Evolutionary conservation across 2,113 vertebrate genomes (phyloP).

Genomic region (Sebastes schlegelii): DNA sequence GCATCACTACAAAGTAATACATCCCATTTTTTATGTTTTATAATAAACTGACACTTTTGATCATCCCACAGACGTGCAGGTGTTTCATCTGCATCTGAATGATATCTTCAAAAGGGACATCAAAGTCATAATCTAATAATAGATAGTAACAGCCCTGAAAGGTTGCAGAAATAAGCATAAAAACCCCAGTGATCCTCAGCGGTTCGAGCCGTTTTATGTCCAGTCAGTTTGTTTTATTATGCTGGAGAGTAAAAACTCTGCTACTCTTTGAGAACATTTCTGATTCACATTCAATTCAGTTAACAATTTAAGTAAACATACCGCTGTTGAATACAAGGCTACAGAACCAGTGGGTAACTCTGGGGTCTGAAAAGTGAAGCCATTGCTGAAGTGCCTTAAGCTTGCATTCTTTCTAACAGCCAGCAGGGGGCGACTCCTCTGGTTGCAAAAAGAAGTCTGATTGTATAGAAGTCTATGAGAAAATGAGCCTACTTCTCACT

Average conservation of each 20-base stretch:
- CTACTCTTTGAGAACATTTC: neutral
- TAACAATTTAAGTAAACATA: neutral
- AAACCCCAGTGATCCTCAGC: conserved; percentile 14
- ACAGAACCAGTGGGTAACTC: neutral
- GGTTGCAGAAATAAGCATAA: conserved; percentile 33
- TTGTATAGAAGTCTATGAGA: no score
- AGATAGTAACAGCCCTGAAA: conserved; percentile 29
- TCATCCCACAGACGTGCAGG: conserved; percentile 48
- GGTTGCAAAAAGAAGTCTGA: no score
- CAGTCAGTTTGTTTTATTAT: conserved; percentile 11
- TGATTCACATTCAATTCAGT: neutral
- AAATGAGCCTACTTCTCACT: no score
- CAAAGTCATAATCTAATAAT: conserved; percentile 50
- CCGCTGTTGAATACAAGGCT: neutral
- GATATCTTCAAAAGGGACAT: conserved; percentile 55
- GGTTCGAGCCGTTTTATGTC: conserved; percentile 22
- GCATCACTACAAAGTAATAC: conserved; percentile 21
- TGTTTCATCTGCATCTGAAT: conserved; percentile 57
- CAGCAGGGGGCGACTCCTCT: no score
- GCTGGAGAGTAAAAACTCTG: neutral
- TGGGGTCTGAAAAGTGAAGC: no score
- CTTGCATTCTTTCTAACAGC: no score
- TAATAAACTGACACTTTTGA: conserved; percentile 46
- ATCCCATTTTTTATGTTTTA: conserved; percentile 37
- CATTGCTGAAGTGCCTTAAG: no score